A percentile compares a stretch with the other conserved stretches of the same genome.
Conservation (phyloP, 1,140 invertebrate genomes). For the Andrena cerasifolii region DNA sequence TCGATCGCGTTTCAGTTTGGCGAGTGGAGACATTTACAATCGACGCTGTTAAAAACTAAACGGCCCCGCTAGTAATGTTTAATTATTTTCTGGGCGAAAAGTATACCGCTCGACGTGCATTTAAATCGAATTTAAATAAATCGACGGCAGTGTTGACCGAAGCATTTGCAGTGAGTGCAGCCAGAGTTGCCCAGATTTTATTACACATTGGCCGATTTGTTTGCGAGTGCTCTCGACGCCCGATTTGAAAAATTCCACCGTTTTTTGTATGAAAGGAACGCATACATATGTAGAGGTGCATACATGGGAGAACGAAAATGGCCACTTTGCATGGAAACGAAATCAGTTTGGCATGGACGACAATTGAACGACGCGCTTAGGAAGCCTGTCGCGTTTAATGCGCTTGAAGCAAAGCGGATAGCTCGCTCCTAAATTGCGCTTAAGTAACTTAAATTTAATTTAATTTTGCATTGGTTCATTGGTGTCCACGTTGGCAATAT, state of each 20-base stretch:
- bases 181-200: constrained; percentile 35
- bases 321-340: background rate
- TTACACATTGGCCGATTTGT: constrained; percentile 43
- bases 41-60: background rate
- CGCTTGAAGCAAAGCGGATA: constrained; percentile 48
- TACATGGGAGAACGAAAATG: constrained; percentile 40
- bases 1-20: background rate
- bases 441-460: constrained; percentile 54
- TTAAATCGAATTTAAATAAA: constrained; percentile 47
- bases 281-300: no score
- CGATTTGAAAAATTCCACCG: constrained; percentile 24
- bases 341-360: constrained; percentile 19
- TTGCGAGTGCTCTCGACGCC: constrained; percentile 35
- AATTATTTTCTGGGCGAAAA: constrained; percentile 30
- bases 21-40: background rate
- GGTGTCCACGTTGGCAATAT: constrained; percentile 45
- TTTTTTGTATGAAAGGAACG: constrained; percentile 20
- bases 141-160: constrained; percentile 23
- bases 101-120: constrained; percentile 12
- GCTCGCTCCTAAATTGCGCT: constrained; percentile 49
- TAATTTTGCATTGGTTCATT: constrained; percentile 51
- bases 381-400: constrained; percentile 38
- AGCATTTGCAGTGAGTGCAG: constrained; percentile 27
- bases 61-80: background rate
- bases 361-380: constrained; percentile 42